Evolutionary conservation across 2,113 vertebrate species (phyloP).

Genomic region (Trematocara zebra): DNA sequence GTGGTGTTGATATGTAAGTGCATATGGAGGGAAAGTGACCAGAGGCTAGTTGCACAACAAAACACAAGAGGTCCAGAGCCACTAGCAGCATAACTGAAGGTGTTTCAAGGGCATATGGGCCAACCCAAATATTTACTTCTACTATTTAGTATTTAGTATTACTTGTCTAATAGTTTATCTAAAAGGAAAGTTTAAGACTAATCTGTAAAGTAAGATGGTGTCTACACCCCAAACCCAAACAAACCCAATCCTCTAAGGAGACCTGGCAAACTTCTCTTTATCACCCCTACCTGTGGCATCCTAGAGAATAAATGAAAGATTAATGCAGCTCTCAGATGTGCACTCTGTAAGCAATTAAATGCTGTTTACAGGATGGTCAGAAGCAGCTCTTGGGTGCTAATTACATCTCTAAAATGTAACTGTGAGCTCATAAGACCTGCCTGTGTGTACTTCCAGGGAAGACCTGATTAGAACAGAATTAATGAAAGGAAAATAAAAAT

Average conservation of each 20-base stretch:
- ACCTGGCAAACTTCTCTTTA: neutral
- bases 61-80: neutral
- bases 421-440: neutral
- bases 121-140: neutral
- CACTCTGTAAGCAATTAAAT: neutral
- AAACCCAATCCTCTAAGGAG: neutral
- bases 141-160: neutral
- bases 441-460: neutral
- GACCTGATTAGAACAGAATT: neutral
- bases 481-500: conserved; percentile 7
- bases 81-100: neutral
- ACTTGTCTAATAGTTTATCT: neutral
- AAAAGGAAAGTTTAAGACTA: neutral
- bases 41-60: neutral
- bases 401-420: neutral
- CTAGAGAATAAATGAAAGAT: neutral
- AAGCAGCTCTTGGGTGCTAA: neutral
- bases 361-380: neutral
- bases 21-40: neutral
- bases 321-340: neutral
- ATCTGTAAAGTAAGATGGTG: neutral
- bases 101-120: neutral
- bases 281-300: neutral
- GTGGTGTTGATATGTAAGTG: neutral
- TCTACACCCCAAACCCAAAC: neutral